phyloP scores from a whole-genome alignment of 2,888 invertebrate genomes.

The Diabrotica balteata region DNA sequence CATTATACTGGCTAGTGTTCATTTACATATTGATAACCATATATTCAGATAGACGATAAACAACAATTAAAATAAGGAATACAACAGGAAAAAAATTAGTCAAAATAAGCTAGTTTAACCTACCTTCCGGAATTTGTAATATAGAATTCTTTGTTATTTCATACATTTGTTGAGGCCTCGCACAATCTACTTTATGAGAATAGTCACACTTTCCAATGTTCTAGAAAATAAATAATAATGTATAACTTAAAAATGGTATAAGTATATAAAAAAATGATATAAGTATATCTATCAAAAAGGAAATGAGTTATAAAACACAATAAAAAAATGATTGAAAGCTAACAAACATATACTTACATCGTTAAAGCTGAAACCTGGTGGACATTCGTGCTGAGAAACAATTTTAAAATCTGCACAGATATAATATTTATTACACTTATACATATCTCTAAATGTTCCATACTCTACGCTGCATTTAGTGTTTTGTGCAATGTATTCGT shows the following conservation, averaged over 20 bases:
- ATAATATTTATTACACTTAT: slow-evolving; percentile 72
- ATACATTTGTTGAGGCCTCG: slow-evolving; percentile 43
- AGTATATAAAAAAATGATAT: too few relatives aligned
- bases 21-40: too few relatives aligned
- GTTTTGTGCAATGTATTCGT: not conserved
- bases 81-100: not conserved
- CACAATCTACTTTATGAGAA: slow-evolving; percentile 67
- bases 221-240: slow-evolving; percentile 57
- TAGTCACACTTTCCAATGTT: slow-evolving; percentile 71
- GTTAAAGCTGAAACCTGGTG: slow-evolving; percentile 62
- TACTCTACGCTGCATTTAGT: slow-evolving; percentile 65
- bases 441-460: slow-evolving; percentile 68
- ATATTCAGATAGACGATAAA: too few relatives aligned
- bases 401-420: slow-evolving; percentile 63
- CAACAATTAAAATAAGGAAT: too few relatives aligned
- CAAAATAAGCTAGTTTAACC: not conserved
- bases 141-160: slow-evolving; percentile 32
- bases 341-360: slow-evolving; percentile 44
- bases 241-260: not conserved
- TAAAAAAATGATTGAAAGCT: not conserved
- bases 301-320: too few relatives aligned
- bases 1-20: too few relatives aligned
- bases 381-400: slow-evolving; percentile 68
- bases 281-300: too few relatives aligned
- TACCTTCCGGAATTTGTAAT: slow-evolving; percentile 44